Base-by-base conservation (phyloP, 2,113 vertebrate genomes). In the Rhynchopsitta pachyrhyncha region DNA sequence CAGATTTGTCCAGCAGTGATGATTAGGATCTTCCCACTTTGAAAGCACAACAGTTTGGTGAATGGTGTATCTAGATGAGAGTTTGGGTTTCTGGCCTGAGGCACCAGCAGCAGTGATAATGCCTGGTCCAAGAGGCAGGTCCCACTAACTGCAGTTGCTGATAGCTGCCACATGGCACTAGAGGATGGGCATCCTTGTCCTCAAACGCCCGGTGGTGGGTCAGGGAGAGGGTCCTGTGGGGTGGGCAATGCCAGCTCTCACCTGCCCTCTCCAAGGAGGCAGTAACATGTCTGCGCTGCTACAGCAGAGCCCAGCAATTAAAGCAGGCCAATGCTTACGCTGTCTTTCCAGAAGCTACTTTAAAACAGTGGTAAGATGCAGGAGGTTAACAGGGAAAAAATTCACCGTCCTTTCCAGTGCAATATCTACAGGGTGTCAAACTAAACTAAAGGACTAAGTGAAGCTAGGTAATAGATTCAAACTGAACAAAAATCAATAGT, bases 231-330 rank as follows among this genome's bases (percentile, higher is more conserved):
- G 35, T 33, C 9, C 6, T 13, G 12, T 41, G 44, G 11, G 4
- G 29, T 27, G n/a, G 7, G 6, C 4, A 52, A 10, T 22, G 17
- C 20, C 44, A 53, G 22, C 13, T 63, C 68, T 83, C 13, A 2
- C 11, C 41, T 95, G 22, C 24, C 29, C 10, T 88, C 57, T 49
- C n/a, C 69, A 52, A 88, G 68, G 25, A 75, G 46, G 25, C 17
- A 80, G 49, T 47, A 60, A 33, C 1, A 1, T 74, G 10, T 31
- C 49, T 0, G 0, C 78, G 79, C 11, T 25, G 42, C 37, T 68
- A 52, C 20, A 6, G 1, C 28, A 53, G n/a, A 84, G 3, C 16
- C 17, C 4, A 3, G 23, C 11, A 52, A 42, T 66, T 63, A 49
- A 18, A 63, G 11, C 17, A 60, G 28, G 39, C 46, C 13, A 25